phyloP scores from a whole-genome alignment of 2,888 invertebrate species.

The Eupeodes luniger region DNA sequence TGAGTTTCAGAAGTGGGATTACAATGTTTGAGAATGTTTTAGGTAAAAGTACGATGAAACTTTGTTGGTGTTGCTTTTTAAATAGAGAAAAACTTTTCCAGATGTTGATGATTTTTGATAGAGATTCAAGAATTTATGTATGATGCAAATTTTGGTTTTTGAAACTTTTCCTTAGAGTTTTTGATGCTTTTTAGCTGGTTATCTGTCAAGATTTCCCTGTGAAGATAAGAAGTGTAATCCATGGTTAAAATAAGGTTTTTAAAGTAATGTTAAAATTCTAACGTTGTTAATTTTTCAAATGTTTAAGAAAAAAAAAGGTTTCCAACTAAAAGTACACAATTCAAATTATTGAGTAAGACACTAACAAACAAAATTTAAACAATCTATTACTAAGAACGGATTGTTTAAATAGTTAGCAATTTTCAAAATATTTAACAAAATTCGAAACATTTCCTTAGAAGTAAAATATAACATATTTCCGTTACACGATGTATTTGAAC shows the following conservation, averaged over 20 bases:
- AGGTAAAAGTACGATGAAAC: constrained; percentile 4
- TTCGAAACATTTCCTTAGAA: too few species aligned
- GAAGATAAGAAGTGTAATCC: constrained; percentile 38
- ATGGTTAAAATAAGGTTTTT: background rate
- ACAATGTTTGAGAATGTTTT: background rate
- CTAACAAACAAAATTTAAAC: too few species aligned
- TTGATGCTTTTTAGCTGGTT: constrained; percentile 49
- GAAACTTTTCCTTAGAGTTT: constrained; percentile 43
- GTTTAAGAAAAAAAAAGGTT: too few species aligned
- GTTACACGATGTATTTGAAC: too few species aligned
- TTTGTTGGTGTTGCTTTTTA: background rate
- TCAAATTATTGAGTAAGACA: too few species aligned
- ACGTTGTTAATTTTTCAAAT: too few species aligned
- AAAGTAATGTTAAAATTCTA: too few species aligned
- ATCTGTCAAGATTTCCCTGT: constrained; percentile 76
- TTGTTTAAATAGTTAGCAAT: too few species aligned
- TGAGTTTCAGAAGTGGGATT: constrained; percentile 17
- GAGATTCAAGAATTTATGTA: background rate
- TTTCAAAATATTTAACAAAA: too few species aligned
- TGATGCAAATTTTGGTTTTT: constrained; percentile 17
- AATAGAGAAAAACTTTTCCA: background rate
- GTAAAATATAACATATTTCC: too few species aligned
- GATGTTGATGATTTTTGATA: background rate
- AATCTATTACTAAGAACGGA: too few species aligned
- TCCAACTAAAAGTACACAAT: too few species aligned